Evolutionary conservation across 2,888 invertebrate species (phyloP).

Genomic region (Nephrotoma appendiculata): DNA sequence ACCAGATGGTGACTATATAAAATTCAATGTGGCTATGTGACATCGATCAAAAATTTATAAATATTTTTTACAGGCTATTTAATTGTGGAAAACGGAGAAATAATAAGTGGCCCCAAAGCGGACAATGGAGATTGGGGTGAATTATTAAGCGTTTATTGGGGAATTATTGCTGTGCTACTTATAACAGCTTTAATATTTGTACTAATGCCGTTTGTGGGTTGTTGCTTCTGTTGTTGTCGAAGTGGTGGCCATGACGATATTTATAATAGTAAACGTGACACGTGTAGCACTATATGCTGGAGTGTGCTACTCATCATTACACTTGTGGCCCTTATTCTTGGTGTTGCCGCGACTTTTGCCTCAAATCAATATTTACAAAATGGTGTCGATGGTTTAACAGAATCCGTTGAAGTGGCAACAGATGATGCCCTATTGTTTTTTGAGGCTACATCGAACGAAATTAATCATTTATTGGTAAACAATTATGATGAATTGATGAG

Average conservation of each 20-base stretch:
- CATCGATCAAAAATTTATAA: neutral
- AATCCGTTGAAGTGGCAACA: slow-evolving; percentile 42
- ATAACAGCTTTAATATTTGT: slow-evolving; percentile 49
- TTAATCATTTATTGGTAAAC: slow-evolving; percentile 50
- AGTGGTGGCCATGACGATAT: slow-evolving; percentile 68
- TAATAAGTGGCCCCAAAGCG: slow-evolving; percentile 23
- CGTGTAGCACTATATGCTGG: slow-evolving; percentile 59
- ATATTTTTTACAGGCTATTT: slow-evolving; percentile 19
- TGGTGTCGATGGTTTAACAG: slow-evolving; percentile 49
- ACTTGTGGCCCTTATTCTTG: slow-evolving; percentile 72
- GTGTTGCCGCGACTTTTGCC: slow-evolving; percentile 82
- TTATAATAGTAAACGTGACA: slow-evolving; percentile 75
- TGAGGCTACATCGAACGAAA: slow-evolving; percentile 52
- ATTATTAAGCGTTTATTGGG: slow-evolving; percentile 36
- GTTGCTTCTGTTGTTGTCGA: slow-evolving; percentile 79
- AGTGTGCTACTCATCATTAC: slow-evolving; percentile 63
- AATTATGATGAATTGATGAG: slow-evolving; percentile 61
- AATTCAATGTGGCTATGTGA: neutral
- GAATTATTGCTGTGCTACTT: slow-evolving; percentile 41
- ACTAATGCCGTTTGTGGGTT: slow-evolving; percentile 67
- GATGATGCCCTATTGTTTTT: slow-evolving; percentile 56
- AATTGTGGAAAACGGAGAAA: slow-evolving; percentile 19
- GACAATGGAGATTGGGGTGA: slow-evolving; percentile 34
- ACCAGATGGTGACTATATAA: slow-evolving; percentile 20
- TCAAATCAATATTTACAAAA: slow-evolving; percentile 74